Evolutionary conservation across 2,113 vertebrate species (phyloP).

Genomic region (Carassius gibelio): DNA sequence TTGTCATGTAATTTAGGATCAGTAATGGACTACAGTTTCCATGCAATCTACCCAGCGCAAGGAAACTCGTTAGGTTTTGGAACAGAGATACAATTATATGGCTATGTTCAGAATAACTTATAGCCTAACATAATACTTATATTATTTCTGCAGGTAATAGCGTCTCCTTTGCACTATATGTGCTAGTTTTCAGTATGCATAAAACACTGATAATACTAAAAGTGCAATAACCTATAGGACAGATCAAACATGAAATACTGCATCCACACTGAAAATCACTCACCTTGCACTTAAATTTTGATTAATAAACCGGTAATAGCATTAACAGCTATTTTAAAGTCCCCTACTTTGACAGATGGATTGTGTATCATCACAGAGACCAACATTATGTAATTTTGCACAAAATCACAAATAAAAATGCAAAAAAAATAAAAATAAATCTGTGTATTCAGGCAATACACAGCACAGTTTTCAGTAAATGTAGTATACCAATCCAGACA

Average conservation of each 20-base stretch:
- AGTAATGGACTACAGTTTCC: too few species aligned
- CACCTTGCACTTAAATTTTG: neutral
- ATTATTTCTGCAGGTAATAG: neutral
- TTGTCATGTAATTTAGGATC: too few species aligned
- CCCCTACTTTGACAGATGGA: neutral
- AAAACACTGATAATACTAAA: neutral
- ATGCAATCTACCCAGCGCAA: too few species aligned
- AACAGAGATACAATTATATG: too few species aligned
- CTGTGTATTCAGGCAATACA: neutral
- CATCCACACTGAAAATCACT: neutral
- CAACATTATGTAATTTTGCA: neutral
- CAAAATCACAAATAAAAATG: neutral
- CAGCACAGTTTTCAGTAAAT: neutral
- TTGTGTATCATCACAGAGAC: neutral
- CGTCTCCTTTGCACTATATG: neutral
- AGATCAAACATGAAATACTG: neutral
- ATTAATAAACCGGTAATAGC: neutral
- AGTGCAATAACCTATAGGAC: neutral
- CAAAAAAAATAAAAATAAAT: neutral
- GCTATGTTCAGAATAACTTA: neutral
- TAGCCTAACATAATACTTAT: neutral
- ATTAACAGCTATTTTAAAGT: neutral
- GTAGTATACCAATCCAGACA: neutral
- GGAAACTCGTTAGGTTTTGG: too few species aligned
- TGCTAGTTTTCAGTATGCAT: neutral